phyloP scores from a whole-genome alignment of 2,888 invertebrate genomes.

The Cheilosia urbana region DNA sequence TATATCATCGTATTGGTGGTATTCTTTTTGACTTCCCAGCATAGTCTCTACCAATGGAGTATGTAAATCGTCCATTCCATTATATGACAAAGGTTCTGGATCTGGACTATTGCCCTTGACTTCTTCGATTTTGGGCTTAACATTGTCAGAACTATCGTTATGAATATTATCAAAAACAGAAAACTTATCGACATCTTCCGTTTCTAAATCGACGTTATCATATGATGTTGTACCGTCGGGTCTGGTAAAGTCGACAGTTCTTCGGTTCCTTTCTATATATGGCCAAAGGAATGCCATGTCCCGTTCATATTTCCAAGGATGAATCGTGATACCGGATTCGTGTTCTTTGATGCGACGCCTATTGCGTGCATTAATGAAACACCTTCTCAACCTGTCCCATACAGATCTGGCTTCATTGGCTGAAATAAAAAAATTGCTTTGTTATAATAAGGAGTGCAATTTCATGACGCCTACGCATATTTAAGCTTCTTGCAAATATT shows the following conservation, averaged over 20 bases:
- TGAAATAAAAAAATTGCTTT: not conserved
- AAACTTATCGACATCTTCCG: slow-evolving; percentile 3
- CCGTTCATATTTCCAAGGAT: slow-evolving; percentile 55
- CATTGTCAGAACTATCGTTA: slow-evolving; percentile 17
- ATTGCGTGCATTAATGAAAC: slow-evolving; percentile 55
- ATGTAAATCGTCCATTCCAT: slow-evolving; percentile 29
- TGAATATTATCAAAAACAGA: not conserved
- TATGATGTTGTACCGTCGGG: not conserved
- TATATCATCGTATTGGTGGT: slow-evolving; percentile 15
- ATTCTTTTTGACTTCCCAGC: slow-evolving; percentile 5
- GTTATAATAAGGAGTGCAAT: not conserved
- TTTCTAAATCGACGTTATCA: slow-evolving; percentile 34
- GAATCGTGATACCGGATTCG: slow-evolving; percentile 40
- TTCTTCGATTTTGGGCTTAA: slow-evolving; percentile 22
- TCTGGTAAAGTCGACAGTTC: not conserved
- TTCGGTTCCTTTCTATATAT: slow-evolving; percentile 36
- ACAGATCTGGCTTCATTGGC: slow-evolving; percentile 37
- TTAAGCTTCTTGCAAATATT: no score
- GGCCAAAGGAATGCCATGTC: slow-evolving; percentile 57
- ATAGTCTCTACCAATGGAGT: not conserved
- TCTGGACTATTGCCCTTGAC: slow-evolving; percentile 6
- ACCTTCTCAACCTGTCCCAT: slow-evolving; percentile 53
- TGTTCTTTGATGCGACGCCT: slow-evolving; percentile 40
- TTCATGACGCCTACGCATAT: no score
- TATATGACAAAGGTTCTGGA: slow-evolving; percentile 4